These are phyloP conservation scores for Oxytorus armatus DNA, from an alignment of 2,888 invertebrate species.

Conservation along the genomic window DNA sequence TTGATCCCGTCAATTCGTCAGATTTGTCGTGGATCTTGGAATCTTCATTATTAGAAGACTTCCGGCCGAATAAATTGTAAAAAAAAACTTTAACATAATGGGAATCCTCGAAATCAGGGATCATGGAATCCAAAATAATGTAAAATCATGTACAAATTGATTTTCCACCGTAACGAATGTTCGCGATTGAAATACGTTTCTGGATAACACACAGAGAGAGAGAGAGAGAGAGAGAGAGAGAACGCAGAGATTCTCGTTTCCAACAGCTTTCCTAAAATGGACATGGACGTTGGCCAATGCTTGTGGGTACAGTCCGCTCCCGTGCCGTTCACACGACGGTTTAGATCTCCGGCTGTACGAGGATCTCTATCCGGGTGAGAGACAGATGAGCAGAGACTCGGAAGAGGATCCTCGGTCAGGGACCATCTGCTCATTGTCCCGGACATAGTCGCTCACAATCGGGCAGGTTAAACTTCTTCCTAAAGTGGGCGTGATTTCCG, in stretches of 20 bases:
- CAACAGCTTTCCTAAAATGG: constrained; percentile 56
- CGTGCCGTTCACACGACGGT: neutral
- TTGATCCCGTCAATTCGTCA: no score
- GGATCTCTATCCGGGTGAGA: neutral
- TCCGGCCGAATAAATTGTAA: no score
- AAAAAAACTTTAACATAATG: no score
- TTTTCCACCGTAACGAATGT: neutral
- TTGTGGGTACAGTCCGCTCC: constrained; percentile 3
- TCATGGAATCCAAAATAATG: no score
- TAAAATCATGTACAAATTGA: constrained; percentile 1
- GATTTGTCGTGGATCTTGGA: no score
- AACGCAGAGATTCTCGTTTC: constrained; percentile 24
- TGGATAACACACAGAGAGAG: no score
- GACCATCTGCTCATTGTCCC: constrained; percentile 75
- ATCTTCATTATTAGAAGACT: no score
- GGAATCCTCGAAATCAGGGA: no score
- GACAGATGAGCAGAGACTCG: neutral
- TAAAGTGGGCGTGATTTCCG: constrained; percentile 73
- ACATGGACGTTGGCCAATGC: constrained; percentile 10
- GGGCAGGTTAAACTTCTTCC: constrained; percentile 69
- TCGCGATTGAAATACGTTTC: neutral
- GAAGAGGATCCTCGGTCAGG: constrained; percentile 16
- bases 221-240: no score
- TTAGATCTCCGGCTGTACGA: no score
- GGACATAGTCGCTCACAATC: constrained; percentile 22